These are phyloP conservation scores for Asobara japonica DNA, from an alignment of 1,140 invertebrate genomes.

Conservation along the genomic window DNA sequence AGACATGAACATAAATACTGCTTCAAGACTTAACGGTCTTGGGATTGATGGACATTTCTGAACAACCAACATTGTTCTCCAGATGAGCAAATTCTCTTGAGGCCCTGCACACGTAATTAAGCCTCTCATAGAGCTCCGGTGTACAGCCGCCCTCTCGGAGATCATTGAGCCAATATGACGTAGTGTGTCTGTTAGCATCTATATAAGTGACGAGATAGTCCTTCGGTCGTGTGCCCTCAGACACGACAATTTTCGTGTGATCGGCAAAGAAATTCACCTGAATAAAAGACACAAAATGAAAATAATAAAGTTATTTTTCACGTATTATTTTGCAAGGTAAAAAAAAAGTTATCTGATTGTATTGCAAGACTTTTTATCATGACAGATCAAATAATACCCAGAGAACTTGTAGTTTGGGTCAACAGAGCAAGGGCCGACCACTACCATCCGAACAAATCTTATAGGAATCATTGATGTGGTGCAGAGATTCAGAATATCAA, in stretches of 20 bases:
- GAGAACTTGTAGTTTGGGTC: no score
- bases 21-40: constrained; percentile 11
- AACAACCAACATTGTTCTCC: constrained; percentile 51
- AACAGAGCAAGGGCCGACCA: no score
- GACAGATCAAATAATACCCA: no score
- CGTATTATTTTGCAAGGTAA: no score
- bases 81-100: constrained; percentile 66
- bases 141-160: constrained; percentile 71
- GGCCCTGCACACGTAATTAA: constrained; percentile 70
- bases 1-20: constrained; percentile 17
- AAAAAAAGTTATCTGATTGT: no score
- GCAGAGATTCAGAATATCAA: no score
- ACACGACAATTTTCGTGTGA: constrained; percentile 81
- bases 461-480: no score
- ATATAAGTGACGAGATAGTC: constrained; percentile 73
- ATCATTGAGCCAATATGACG: constrained; percentile 70
- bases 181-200: constrained; percentile 71
- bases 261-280: constrained; percentile 84
- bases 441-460: no score
- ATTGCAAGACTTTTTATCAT: no score
- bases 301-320: no score
- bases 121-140: constrained; percentile 68
- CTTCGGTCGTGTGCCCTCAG: constrained; percentile 67
- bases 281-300: no score
- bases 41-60: constrained; percentile 36